Conservation (phyloP, 2,113 vertebrate genomes). For the Percina caprodes region DNA sequence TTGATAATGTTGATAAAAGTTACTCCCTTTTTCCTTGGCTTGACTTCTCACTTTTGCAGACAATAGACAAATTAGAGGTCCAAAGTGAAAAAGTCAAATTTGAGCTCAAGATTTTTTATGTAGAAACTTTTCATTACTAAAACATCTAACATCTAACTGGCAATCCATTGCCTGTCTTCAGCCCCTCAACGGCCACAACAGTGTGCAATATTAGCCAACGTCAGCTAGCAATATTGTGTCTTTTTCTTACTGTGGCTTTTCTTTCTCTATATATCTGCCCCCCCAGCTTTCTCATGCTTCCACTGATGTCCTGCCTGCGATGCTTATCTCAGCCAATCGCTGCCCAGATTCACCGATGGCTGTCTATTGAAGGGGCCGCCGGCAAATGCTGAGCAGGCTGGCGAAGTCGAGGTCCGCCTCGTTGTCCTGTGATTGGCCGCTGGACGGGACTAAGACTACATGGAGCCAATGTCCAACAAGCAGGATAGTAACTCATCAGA, state of each 20-base stretch:
- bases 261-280: background rate
- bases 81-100: no score
- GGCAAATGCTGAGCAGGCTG: slow-evolving; percentile 75
- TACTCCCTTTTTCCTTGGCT: no score
- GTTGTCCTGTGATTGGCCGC: slow-evolving; percentile 76
- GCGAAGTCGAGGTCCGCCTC: slow-evolving; percentile 64
- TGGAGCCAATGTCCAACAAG: slow-evolving; percentile 78
- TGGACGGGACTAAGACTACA: slow-evolving; percentile 66
- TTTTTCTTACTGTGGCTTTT: slow-evolving; percentile 4
- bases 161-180: no score
- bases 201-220: no score
- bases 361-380: slow-evolving; percentile 57
- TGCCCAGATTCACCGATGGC: slow-evolving; percentile 45
- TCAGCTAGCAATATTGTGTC: background rate
- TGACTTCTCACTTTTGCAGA: no score
- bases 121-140: no score
- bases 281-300: slow-evolving; percentile 46
- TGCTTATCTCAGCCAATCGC: slow-evolving; percentile 48
- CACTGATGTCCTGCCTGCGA: slow-evolving; percentile 46
- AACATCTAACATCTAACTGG: no score
- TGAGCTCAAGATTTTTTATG: no score
- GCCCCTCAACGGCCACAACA: no score
- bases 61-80: no score
- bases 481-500: slow-evolving; percentile 79
- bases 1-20: no score